Conservation (phyloP, 2,888 invertebrate species). For the Oscheius sp. region DNA sequence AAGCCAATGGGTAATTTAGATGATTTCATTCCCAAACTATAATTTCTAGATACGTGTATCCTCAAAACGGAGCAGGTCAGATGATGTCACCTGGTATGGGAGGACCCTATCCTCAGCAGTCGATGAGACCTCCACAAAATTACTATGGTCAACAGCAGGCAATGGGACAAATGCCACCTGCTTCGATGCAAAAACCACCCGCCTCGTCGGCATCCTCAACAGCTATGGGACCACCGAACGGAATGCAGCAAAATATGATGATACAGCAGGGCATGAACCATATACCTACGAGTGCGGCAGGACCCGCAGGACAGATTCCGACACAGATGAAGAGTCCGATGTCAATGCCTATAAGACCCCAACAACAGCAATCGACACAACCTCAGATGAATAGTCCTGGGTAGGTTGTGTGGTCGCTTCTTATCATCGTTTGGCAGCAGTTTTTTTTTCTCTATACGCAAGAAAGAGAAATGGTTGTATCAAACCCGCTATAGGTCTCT, state of each 20-base stretch:
- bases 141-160: slow-evolving; percentile 18
- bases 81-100: slow-evolving; percentile 22
- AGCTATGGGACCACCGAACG: slow-evolving; percentile 21
- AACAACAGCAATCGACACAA: not conserved
- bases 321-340: slow-evolving; percentile 6
- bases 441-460: not conserved
- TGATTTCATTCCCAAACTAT: not conserved
- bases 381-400: slow-evolving; percentile 31
- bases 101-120: not conserved
- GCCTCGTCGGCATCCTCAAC: slow-evolving; percentile 3
- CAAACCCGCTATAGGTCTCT: slow-evolving; percentile 21
- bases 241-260: slow-evolving; percentile 21
- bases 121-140: slow-evolving; percentile 7
- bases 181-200: slow-evolving; percentile 16
- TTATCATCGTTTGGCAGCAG: no score
- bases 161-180: slow-evolving; percentile 22
- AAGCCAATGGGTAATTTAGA: slow-evolving; percentile 8
- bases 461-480: slow-evolving; percentile 22
- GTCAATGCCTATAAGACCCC: slow-evolving; percentile 1
- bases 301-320: slow-evolving; percentile 5
- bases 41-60: slow-evolving; percentile 18
- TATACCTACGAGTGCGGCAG: slow-evolving; percentile 14
- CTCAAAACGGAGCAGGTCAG: slow-evolving; percentile 19
- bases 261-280: slow-evolving; percentile 23
- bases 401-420: not conserved